Percentiles rank a stretch among this genome's conserved stretches.
Evolutionary conservation across 2,797 vertebrate genomes (phyloP).

Genomic region (Lophotriccus pileatus): DNA sequence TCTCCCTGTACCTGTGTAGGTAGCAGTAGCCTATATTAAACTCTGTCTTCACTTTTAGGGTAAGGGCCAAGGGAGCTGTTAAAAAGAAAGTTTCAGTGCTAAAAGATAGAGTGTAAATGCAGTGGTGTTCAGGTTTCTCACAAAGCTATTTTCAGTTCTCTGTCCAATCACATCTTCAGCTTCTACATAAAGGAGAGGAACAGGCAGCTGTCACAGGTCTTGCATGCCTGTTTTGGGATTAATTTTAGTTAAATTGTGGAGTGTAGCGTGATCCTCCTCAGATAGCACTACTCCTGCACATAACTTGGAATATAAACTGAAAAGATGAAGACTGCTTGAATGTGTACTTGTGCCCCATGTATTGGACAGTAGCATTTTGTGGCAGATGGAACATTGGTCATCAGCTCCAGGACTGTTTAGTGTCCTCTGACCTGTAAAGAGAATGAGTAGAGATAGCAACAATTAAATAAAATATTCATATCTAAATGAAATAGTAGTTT

Average conservation of each 20-base stretch:
- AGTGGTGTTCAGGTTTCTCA: neutral
- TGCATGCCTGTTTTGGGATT: neutral
- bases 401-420: neutral
- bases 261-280: neutral
- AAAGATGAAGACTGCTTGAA: neutral
- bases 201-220: neutral
- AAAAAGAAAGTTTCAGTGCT: neutral
- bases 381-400: conserved; percentile 5
- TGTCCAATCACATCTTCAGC: neutral
- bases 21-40: neutral
- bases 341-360: neutral
- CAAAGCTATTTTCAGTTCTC: neutral
- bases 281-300: neutral
- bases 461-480: neutral
- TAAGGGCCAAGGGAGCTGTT: neutral
- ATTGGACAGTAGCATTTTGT: neutral
- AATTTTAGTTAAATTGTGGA: neutral
- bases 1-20: neutral
- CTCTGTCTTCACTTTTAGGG: neutral
- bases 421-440: conserved; percentile 9
- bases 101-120: neutral
- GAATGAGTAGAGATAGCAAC: conserved; percentile 1
- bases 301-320: neutral
- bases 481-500: neutral
- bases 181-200: neutral